Evolutionary conservation across 1,140 invertebrate species (phyloP), one percentile per base, ranked within the genome.

Genomic region (Sitobion miscanthi): DNA sequence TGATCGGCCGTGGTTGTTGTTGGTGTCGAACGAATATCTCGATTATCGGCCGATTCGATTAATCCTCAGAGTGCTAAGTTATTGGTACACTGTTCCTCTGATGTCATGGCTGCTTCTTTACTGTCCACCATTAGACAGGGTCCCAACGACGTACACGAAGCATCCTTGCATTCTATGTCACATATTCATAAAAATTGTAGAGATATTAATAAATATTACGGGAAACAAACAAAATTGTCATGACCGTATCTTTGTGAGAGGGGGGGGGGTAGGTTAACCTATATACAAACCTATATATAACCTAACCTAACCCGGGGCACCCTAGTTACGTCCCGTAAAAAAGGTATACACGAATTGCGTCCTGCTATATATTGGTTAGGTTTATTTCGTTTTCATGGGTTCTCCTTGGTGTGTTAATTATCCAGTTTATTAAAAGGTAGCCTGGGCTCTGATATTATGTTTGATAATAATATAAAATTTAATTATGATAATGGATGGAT

Each of bases 41-140:
- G 91, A 93, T 93, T 93, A 42, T 86, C 91, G 91, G 91, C 91
- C 91, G 91, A 93, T 93, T 93, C 82, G n/a, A 85, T 93, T 93
- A 93, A 85, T 83, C 91, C 91, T 93, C 91, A 93, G 91, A 93
- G 91, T 42, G 25, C 82, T 45, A 93, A 57, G 23, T 92, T 92
- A 45, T 93, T 93, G 52, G 82, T 21, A 14, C 91, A 93, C 3
- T 69, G 77, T 57, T 93, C 91, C 17, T 85, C 91, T 38, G 47
- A 93, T n/a, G 47, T 35, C 5, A 52, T 86, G 2, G 82, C 14
- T 8, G 87, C 52, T 62, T 86, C 90, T 93, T 91, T 91, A 83
- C 45, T 87, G 20, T 83, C 49, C 14, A 87, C 82, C 38, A 69
- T 47, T 25, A 45, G 54, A 69, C 54, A 92, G 8, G 82, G 49